Percentiles rank a stretch among this genome's conserved stretches.
Conservation (phyloP, 2,113 vertebrate genomes). For the Gnathonemus longibarbis region DNA sequence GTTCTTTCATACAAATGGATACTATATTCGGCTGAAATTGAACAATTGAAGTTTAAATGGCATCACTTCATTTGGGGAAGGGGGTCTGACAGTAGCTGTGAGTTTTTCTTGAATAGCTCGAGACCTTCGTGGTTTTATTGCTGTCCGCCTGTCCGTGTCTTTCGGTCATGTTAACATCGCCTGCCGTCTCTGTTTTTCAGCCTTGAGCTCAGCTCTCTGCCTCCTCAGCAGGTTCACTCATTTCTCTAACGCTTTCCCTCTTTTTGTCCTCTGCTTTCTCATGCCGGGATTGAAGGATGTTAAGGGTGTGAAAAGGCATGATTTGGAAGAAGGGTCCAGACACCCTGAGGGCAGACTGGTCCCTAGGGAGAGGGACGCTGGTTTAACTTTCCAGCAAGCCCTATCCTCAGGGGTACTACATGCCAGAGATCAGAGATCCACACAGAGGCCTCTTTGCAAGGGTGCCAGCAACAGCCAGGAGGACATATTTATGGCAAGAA, state of each 20-base stretch:
- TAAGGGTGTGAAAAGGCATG: constrained; percentile 39
- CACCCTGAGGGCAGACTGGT: not conserved
- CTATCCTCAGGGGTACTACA: constrained; percentile 34
- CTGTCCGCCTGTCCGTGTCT: not conserved
- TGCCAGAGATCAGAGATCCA: constrained; percentile 17
- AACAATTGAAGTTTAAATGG: not conserved
- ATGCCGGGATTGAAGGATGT: constrained; percentile 51
- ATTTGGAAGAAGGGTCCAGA: constrained; percentile 27
- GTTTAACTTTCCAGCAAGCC: constrained; percentile 8
- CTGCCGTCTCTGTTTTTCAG: constrained; percentile 23
- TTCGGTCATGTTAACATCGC: not conserved
- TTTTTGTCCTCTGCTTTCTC: constrained; percentile 49
- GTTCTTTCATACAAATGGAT: not conserved
- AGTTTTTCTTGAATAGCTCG: not conserved
- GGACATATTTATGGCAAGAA: constrained; percentile 25
- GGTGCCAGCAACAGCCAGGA: constrained; percentile 38
- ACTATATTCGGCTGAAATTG: not conserved
- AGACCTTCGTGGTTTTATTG: not conserved
- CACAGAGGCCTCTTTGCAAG: constrained; percentile 22
- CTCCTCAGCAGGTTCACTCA: constrained; percentile 28
- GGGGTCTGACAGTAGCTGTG: not conserved
- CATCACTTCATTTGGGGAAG: not conserved
- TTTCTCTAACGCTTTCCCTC: constrained; percentile 48
- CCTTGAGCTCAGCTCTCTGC: constrained; percentile 28
- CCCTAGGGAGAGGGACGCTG: not conserved